Percentiles rank a stretch among this genome's conserved stretches.
These are phyloP conservation scores for Neotoxoptera formosana DNA, from an alignment of 1,140 invertebrate species.

Conservation along the genomic window DNA sequence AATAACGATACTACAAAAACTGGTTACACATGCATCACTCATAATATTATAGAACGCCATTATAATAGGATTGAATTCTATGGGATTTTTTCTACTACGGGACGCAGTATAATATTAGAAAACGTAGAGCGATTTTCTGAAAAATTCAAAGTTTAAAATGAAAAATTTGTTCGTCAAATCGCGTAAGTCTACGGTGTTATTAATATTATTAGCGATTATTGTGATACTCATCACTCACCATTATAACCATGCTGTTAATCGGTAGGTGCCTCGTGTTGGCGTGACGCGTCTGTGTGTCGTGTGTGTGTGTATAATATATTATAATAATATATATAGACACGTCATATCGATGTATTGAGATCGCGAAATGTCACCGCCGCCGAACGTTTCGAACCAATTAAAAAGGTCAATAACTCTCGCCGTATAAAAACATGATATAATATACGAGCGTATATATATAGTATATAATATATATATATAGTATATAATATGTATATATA, in stretches of 20 bases:
- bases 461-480: no score
- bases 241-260: no score
- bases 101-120: neutral
- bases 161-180: neutral
- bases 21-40: no score
- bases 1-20: neutral
- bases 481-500: no score
- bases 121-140: no score
- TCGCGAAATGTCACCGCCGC: slow-evolving; percentile 35
- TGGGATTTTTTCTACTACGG: neutral
- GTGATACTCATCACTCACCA: neutral
- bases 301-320: neutral
- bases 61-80: neutral
- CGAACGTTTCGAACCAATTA: slow-evolving; percentile 45
- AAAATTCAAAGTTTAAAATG: neutral
- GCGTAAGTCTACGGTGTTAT: neutral
- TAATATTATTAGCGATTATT: neutral
- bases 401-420: slow-evolving; percentile 54
- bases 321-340: neutral
- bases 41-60: no score
- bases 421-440: no score
- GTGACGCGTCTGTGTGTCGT: neutral
- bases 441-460: neutral
- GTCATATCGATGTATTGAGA: slow-evolving; percentile 24
- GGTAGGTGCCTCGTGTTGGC: neutral